Percentiles rank a stretch among this genome's conserved stretches.
Evolutionary conservation across 2,888 invertebrate genomes (phyloP).

Genomic region (Masnerella sp.): DNA sequence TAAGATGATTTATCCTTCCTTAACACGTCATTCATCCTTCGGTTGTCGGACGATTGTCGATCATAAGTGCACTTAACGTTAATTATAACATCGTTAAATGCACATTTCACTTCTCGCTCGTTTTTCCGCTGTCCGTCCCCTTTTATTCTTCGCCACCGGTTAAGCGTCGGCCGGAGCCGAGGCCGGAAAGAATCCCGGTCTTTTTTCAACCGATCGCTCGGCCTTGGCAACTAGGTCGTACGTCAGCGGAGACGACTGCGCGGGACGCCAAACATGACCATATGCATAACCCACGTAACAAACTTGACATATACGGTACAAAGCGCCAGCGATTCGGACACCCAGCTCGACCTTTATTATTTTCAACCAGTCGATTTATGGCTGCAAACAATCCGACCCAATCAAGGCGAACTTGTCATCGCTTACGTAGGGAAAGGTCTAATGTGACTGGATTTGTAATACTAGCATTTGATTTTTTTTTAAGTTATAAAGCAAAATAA

Average conservation of each 20-base stretch:
- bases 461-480: too few relatives aligned
- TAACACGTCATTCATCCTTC: conserved; percentile 40
- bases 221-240: conserved; percentile 55
- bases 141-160: conserved; percentile 20
- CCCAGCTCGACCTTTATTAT: conserved; percentile 37
- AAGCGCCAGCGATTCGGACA: conserved; percentile 32
- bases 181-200: conserved; percentile 62
- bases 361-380: conserved; percentile 37
- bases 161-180: conserved; percentile 29
- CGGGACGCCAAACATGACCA: conserved; percentile 62
- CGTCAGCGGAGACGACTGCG: conserved; percentile 30
- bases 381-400: conserved; percentile 2
- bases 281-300: conserved; percentile 65
- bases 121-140: conserved; percentile 16
- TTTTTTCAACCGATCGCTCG: conserved; percentile 50
- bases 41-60: conserved; percentile 29
- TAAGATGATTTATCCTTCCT: conserved; percentile 40
- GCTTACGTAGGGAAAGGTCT: too few relatives aligned
- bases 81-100: conserved; percentile 52
- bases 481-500: too few relatives aligned
- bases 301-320: conserved; percentile 64
- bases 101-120: conserved; percentile 29
- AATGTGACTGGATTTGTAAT: too few relatives aligned
- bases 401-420: conserved; percentile 26
- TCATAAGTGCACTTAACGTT: conserved; percentile 43